These are phyloP conservation scores for Echinarachnius parma DNA, from an alignment of 53 echinoderm and acorn worm species.

Conservation along the genomic window DNA sequence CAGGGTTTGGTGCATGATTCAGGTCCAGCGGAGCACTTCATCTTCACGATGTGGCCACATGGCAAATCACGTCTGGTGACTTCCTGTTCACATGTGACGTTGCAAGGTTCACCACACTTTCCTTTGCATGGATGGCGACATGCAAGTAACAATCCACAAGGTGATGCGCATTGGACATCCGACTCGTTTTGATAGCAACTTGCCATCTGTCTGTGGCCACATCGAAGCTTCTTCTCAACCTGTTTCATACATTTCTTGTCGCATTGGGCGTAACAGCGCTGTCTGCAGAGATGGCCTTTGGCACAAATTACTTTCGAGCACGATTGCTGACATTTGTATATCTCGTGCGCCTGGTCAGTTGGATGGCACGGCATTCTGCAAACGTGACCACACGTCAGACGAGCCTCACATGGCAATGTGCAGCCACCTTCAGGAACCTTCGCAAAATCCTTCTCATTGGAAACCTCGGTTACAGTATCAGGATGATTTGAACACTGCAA, in stretches of 20 bases:
- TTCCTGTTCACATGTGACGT: background rate
- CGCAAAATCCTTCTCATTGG: constrained; percentile 57
- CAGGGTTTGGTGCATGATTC: constrained; percentile 40
- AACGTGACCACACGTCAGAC: constrained; percentile 65
- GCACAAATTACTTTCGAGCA: constrained; percentile 51
- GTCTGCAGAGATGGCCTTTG: constrained; percentile 45
- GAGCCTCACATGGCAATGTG: constrained; percentile 52
- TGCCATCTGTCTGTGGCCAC: constrained; percentile 19
- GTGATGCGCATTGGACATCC: constrained; percentile 12
- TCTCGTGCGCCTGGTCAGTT: constrained; percentile 50
- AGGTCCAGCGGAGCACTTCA: constrained; percentile 42
- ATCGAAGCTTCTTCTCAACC: background rate
- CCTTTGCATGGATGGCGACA: constrained; percentile 26
- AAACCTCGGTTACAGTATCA: constrained; percentile 36
- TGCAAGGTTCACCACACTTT: constrained; percentile 24
- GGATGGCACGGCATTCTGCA: constrained; percentile 67
- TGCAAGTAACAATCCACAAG: background rate
- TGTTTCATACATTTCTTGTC: constrained; percentile 9
- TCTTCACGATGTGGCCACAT: constrained; percentile 18
- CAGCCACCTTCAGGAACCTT: constrained; percentile 75
- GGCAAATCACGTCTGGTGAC: constrained; percentile 5
- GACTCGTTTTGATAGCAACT: constrained; percentile 1
- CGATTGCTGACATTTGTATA: constrained; percentile 56
- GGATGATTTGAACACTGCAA: constrained; percentile 72
- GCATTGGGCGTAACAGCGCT: constrained; percentile 52